Base-by-base conservation (phyloP, 2,888 invertebrate species). In the Argynnis bischoffii region DNA sequence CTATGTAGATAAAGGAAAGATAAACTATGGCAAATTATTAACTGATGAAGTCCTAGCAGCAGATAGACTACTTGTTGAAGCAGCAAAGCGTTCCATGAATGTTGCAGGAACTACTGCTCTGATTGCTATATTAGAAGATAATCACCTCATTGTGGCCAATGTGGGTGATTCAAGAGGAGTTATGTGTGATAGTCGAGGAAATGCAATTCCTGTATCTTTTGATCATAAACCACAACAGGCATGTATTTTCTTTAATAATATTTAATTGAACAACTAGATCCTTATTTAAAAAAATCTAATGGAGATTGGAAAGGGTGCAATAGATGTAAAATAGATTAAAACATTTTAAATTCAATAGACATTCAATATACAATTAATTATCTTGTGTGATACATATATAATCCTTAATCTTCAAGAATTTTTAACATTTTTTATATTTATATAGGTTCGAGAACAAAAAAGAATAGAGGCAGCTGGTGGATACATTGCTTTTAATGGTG, bases 151-250 rank as follows among this genome's bases (percentile, higher is more conserved):
- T 74, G 98, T 99, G 35, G 99, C 98, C 15, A 99, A 99, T 93
- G 98, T 99, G 31, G 99, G 99, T 4, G 99, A 99, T 87, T 99
- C 99, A 0, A 93, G 99, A 74, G 99, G 98, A 41, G 98, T 99
- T 0, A 97, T 99, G 96, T 98, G 98, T 87, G 98, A 98, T 87
- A 94, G 94, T 59, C 95, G 96, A 80, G 98, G 98, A 50, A 97
- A 96, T 85, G 97, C 97, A 0, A 97, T 98, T 76, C 98, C 98
- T 15, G 91, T 99, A 8, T 98, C 99, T 1, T 98, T 97, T 86
- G 99, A 99, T 88, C 99, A 99, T 85, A 99, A 99, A 91, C 99
- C 99, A 51, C 97, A 98, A 83, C 97, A 98, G 94, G 97, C 98
- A 47, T 59, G 35, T 55, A 48, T 21, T 21, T 63, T 31, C 13